A percentile compares a stretch with the other conserved stretches of the same genome.
Conservation (phyloP, 1,140 invertebrate species). For the Druon quercuslanigerum region DNA sequence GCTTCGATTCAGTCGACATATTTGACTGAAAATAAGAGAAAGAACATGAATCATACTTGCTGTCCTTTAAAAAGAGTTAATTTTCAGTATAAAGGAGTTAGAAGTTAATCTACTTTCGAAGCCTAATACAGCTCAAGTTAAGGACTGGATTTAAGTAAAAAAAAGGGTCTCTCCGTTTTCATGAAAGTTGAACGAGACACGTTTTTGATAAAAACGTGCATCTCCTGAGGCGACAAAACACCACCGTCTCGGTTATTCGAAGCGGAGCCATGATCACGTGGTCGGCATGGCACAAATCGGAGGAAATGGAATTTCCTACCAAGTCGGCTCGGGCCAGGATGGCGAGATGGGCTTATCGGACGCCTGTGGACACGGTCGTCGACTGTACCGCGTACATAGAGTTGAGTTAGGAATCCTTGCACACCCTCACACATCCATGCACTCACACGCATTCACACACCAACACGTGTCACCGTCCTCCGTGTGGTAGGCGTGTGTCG, state of each 20-base stretch:
- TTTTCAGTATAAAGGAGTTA: too few relatives aligned
- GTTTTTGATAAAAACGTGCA: slow-evolving; percentile 38
- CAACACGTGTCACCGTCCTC: slow-evolving; percentile 45
- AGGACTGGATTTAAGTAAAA: too few relatives aligned
- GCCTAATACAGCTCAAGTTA: too few relatives aligned
- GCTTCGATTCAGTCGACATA: too few relatives aligned
- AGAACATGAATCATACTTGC: too few relatives aligned
- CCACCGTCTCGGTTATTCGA: neutral
- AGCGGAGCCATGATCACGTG: slow-evolving; percentile 35
- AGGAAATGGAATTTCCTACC: slow-evolving; percentile 68
- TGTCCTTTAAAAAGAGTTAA: too few relatives aligned
- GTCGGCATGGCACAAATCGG: slow-evolving; percentile 55
- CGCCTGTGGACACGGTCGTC: slow-evolving; percentile 54
- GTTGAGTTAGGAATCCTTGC: slow-evolving; percentile 33
- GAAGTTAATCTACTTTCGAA: too few relatives aligned
- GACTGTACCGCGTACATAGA: slow-evolving; percentile 42
- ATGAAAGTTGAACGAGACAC: slow-evolving; percentile 12
- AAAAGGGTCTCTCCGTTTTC: neutral
- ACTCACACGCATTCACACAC: slow-evolving; percentile 37
- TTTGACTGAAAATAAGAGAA: too few relatives aligned
- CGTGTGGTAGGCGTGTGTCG: slow-evolving; percentile 70
- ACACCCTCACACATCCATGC: slow-evolving; percentile 11
- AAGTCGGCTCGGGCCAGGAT: slow-evolving; percentile 56
- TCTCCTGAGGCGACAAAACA: slow-evolving; percentile 43
- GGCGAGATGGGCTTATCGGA: slow-evolving; percentile 66